Base-by-base conservation (phyloP, 2,888 invertebrate genomes). In the Lepidonotus clava region DNA sequence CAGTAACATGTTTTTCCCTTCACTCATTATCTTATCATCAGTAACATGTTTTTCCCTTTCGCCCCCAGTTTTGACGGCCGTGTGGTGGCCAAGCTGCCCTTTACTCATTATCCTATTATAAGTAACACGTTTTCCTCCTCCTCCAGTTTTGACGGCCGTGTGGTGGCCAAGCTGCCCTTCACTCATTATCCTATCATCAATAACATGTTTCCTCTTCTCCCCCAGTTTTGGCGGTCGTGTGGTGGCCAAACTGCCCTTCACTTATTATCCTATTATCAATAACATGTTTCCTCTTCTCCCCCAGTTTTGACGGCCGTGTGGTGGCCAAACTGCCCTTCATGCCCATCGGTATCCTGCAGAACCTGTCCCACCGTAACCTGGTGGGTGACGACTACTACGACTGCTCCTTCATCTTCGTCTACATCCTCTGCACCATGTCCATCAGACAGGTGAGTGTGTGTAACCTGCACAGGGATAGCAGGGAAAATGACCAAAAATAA, bases 341-440 rank as follows among this genome's bases (percentile, higher is more conserved):
- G 84, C 99, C 99, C 0, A 97, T 99, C 89, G 97, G 98, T 2
- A 98, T 98, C 97, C 97, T 99, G 87, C 99, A 99, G 95, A 95
- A 93, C 32, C 98, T 99, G 40, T 99, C 99, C 86, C 99, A 99
- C 93, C 96, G 99, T 90, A 99, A 99, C 95, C 95, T 99, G 87
- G 96, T 98, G 0, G 99, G 99, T 21, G 98, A 98, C 92, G 98
- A 99, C 94, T 99, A 97, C 94, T 98, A 98, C 4, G 99, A 99
- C 93, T 99, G 99, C 93, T 99, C 99, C 0, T 99, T 99, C 94
- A 99, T 99, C 93, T 99, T 99, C 94, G 95, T 99, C 86, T 99
- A 99, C 94, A 99, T 99, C 93, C 95, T 99, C 85, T 99, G 99
- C 95, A 99, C 99, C 41, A 99, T 99, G 99, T 99, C 99, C 77